Evolutionary conservation across 2,888 invertebrate genomes (phyloP), one percentile per base, ranked within the genome.

Genomic region (Pachliopta kotzebuea): DNA sequence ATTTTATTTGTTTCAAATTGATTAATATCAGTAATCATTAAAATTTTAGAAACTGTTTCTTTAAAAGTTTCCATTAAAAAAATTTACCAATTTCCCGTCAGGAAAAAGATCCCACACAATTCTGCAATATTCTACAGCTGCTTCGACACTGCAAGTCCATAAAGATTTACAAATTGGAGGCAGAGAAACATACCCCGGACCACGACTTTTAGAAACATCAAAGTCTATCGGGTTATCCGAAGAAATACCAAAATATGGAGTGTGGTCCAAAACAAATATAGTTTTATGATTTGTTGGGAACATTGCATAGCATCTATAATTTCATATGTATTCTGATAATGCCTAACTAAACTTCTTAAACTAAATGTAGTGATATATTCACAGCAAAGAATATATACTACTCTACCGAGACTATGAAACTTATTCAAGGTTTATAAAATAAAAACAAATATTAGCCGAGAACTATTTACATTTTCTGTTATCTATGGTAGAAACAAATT

Each of bases 101-200:
- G 98, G 98, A 91, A 98, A 99, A n/a, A 99, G 92, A 86, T 99
- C 99, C 96, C 98, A 98, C 0, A 98, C 97, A 72, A 99, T 97
- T 26, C 99, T 94, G 75, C 98, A 98, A 81, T 99, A 99, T 85
- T 99, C 99, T 66, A 99, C 94, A 0, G 98, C 96, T 1, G 98
- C 96, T 92, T 99, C 99, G 0, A 99, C 97, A 71, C 97, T 96
- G 77, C 97, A 98, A 0, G 98, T 99, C 99, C 99, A 99, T 62
- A 99, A 83, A 0, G 97, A 96, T 86, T 99, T 99, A 68, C 95
- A 95, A 68, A 99, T 95, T 1, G 98, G 96, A 8, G 96, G 95
- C 54, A 97, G 90, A 0, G 95, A 96, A 62, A 96, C 95, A 73
- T 95, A 93, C 61, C 95, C 94, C 21, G 95, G 93, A 1, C 94